Conservation (phyloP, 1,140 invertebrate genomes). For the Lepeophtheirus salmonis region DNA sequence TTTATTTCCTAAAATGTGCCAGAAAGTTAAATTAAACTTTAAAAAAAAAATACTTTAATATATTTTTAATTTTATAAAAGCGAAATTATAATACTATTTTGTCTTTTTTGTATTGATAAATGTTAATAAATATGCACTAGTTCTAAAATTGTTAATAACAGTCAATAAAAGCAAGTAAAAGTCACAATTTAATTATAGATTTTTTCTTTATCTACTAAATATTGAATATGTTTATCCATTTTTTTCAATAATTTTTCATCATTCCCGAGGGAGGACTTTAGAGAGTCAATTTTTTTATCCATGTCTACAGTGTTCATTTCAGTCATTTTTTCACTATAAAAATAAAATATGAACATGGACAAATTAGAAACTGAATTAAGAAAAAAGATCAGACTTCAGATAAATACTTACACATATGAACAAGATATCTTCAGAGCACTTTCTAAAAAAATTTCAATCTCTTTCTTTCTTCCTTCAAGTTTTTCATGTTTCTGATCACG, state of each 20-base stretch:
- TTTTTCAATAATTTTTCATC: neutral
- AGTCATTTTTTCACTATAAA: neutral
- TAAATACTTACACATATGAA: neutral
- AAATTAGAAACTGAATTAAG: neutral
- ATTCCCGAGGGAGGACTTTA: neutral
- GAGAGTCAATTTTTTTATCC: neutral
- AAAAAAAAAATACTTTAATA: no score
- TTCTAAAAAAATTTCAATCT: neutral
- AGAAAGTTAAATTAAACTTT: no score
- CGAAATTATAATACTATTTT: no score
- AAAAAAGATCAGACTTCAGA: neutral
- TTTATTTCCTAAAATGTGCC: no score
- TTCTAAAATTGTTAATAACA: no score
- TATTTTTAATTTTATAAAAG: no score
- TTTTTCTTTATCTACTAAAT: neutral
- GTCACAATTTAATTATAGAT: no score
- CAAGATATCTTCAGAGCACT: neutral
- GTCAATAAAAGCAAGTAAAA: no score
- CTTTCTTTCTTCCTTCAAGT: neutral
- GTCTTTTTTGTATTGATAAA: no score
- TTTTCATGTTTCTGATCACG: neutral
- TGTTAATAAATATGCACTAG: no score
- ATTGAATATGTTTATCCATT: neutral
- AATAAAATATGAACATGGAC: neutral
- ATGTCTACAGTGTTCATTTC: neutral